Evolutionary conservation across 2,797 vertebrate genomes (phyloP), one percentile per base, ranked within the genome.

Genomic region (Pteropus rufus): DNA sequence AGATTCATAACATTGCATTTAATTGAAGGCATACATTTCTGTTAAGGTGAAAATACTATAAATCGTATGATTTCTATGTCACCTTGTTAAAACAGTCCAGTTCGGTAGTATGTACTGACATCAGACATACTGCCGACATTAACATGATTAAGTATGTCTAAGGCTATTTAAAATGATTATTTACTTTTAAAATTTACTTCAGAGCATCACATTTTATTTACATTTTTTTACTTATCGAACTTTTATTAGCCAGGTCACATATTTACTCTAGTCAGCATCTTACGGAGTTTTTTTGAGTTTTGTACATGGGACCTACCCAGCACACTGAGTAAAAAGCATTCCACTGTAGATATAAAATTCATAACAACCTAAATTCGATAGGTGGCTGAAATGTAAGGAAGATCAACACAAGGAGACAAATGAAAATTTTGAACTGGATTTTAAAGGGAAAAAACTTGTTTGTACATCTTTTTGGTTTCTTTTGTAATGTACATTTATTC

Each of bases 401-500:
- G 75, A 85, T 18, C n/a, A 62, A 86, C 26, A 70, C 24, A 83
- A 3, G 26, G 81, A 89, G 49, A 92, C 2, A 93, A 15, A 24
- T 85, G 16, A 23, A 89, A 67, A 91, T n/a, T 86, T 79, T 73
- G 23, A 87, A 70, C 34, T 77, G 21, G 16, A 77, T 75, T 96
- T 75, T 80, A 96, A 49, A 77, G 69, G 54, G 67, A 44, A 39
- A 64, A 88, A 92, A 91, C 14, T 44, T 62, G 24, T 41, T 75
- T 80, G 11, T 26, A 64, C 14, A 82, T 84, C 52, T 82, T 69
- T 65, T 65, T 93, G 34, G 14, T 76, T 95, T 34, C 16, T 60
- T 94, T 91, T 93, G 11, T 94, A 97, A 97, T 90, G 89, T 79
- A 94, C 1, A 76, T 95, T 83, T 26, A 83, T 77, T 94, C 34